These are phyloP conservation scores for Mobula hypostoma DNA, from an alignment of 2,113 vertebrate species.

Conservation along the genomic window DNA sequence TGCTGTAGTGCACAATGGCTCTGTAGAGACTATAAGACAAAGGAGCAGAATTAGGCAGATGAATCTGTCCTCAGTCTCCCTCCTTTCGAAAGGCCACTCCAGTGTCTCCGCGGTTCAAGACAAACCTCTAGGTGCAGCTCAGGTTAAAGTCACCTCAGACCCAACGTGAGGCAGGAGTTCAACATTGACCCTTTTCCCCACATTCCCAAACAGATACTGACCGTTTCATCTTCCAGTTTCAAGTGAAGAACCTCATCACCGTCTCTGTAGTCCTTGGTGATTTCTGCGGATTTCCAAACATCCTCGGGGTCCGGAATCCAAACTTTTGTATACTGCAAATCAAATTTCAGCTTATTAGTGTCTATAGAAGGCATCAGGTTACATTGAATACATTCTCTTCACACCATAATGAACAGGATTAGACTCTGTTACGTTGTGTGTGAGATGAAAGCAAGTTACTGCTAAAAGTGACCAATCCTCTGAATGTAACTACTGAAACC, in stretches of 20 bases:
- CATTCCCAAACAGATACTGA: conserved; percentile 44
- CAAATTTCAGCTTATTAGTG: neutral
- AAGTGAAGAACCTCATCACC: conserved; percentile 73
- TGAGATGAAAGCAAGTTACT: neutral
- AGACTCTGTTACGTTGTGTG: neutral
- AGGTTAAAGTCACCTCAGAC: neutral
- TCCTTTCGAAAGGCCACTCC: neutral
- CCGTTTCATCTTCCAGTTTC: conserved; percentile 84
- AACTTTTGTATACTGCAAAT: conserved; percentile 74
- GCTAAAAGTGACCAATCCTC: neutral
- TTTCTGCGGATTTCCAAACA: conserved; percentile 83
- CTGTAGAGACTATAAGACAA: no score
- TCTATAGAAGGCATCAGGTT: neutral
- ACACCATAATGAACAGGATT: neutral
- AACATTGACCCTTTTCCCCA: neutral
- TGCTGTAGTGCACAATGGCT: no score
- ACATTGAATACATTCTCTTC: neutral
- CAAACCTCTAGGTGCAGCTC: neutral
- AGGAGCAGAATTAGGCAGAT: no score
- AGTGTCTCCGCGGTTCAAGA: neutral
- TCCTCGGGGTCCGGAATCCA: conserved; percentile 89
- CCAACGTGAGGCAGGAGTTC: neutral
- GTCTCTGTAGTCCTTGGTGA: conserved; percentile 78
- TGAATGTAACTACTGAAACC: no score
- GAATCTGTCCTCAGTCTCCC: neutral